phyloP scores from a whole-genome alignment of 2,113 vertebrate species.

The Sula dactylatra region DNA sequence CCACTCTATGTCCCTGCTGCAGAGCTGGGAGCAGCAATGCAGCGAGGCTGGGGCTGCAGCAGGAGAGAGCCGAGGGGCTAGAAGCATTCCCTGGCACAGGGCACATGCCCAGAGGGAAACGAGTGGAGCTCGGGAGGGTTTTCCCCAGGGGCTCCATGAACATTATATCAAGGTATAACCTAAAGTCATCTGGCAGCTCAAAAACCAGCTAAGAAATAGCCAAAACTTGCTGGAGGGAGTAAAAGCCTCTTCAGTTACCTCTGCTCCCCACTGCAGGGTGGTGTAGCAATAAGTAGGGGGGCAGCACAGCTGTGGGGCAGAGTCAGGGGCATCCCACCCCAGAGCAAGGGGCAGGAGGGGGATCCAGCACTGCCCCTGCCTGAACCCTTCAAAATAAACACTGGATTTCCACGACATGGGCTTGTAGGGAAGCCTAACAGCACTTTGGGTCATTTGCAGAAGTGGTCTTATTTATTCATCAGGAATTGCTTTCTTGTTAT shows the following conservation, averaged over 20 bases:
- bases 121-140: neutral
- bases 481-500: neutral
- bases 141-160: neutral
- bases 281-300: neutral
- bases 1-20: neutral
- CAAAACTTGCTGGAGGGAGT: neutral
- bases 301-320: neutral
- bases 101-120: neutral
- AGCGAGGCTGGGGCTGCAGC: rapidly evolving
- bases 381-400: neutral
- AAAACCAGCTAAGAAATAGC: neutral
- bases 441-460: neutral
- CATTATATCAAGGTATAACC: neutral
- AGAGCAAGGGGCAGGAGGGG: neutral
- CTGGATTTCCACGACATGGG: neutral
- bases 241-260: neutral
- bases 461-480: neutral
- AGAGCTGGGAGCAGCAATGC: neutral
- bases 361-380: neutral
- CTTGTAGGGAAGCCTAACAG: neutral
- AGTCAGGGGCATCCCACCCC: too few species aligned
- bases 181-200: neutral
- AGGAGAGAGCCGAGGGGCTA: neutral
- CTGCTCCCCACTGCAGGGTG: neutral
- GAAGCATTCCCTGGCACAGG: neutral